Conservation (phyloP, 64 coral and sea anemone genomes). For the Stichodactyla helianthus region DNA sequence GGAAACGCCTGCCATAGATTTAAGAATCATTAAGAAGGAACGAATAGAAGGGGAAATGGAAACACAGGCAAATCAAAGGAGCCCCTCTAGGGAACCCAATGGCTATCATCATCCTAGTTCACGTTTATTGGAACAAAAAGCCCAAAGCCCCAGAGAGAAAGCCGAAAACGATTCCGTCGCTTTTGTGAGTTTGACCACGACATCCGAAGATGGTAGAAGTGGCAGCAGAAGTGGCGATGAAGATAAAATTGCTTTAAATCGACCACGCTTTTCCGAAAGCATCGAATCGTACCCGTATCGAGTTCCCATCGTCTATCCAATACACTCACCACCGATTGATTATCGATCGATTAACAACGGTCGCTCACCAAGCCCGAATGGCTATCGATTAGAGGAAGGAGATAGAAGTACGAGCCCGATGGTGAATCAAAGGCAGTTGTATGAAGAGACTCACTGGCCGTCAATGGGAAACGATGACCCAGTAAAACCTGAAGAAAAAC, state of each 20-base stretch:
- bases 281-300: not conserved
- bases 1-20: not conserved
- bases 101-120: not conserved
- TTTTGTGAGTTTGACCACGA: not conserved
- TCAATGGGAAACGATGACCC: not conserved
- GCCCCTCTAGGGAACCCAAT: not conserved
- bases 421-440: constrained; percentile 1
- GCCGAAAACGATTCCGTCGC: not conserved
- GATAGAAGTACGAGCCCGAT: not conserved
- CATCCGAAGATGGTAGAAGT: not conserved
- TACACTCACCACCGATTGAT: constrained; percentile 18
- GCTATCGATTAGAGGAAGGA: constrained; percentile 22
- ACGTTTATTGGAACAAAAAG: not conserved
- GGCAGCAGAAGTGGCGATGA: not conserved
- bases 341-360: not conserved
- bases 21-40: constrained; percentile 10
- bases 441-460: not conserved
- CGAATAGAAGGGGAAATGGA: not conserved
- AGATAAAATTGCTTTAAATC: not conserved
- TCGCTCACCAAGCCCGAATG: constrained; percentile 12
- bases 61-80: not conserved
- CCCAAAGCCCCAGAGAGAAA: not conserved
- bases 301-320: constrained; percentile 19
- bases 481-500: not conserved
- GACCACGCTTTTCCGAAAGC: not conserved